Percentiles rank a stretch among this genome's conserved stretches.
phyloP scores from a whole-genome alignment of 2,113 vertebrate species.

The Aegithalos caudatus region DNA sequence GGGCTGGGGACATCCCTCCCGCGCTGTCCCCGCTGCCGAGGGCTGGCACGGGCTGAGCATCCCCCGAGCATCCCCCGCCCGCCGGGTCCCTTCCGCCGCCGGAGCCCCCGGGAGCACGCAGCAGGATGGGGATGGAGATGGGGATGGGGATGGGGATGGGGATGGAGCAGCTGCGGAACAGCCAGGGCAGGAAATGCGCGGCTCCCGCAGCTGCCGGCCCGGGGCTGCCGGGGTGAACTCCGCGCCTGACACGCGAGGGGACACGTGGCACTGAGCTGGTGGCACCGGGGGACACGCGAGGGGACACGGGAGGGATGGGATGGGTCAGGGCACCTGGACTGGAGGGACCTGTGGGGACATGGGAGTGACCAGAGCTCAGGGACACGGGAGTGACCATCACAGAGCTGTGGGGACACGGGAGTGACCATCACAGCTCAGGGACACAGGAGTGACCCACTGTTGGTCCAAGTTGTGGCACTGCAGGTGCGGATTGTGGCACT shows the following conservation, averaged over 20 bases:
- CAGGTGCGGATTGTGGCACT: accelerated
- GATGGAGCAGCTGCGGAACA: background rate
- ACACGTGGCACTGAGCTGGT: background rate
- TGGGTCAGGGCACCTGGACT: background rate
- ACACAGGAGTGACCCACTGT: background rate
- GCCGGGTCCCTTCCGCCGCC: no score
- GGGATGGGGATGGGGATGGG: no score
- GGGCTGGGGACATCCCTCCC: no score
- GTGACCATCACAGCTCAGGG: no score
- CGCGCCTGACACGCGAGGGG: background rate
- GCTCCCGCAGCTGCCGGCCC: background rate
- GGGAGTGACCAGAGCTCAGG: no score
- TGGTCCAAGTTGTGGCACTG: background rate
- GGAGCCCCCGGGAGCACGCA: no score
- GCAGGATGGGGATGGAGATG: no score
- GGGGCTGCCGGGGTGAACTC: no score
- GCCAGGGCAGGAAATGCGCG: background rate
- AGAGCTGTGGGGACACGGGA: no score
- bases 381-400: background rate
- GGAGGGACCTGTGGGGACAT: background rate
- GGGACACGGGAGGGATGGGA: background rate
- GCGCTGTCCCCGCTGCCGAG: no score
- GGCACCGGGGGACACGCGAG: background rate
- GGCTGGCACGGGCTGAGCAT: no score
- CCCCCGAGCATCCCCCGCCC: no score